Percentiles rank a stretch among this genome's conserved stretches.
Evolutionary conservation across 2,113 vertebrate species (phyloP).

Genomic region (Carollia perspicillata): DNA sequence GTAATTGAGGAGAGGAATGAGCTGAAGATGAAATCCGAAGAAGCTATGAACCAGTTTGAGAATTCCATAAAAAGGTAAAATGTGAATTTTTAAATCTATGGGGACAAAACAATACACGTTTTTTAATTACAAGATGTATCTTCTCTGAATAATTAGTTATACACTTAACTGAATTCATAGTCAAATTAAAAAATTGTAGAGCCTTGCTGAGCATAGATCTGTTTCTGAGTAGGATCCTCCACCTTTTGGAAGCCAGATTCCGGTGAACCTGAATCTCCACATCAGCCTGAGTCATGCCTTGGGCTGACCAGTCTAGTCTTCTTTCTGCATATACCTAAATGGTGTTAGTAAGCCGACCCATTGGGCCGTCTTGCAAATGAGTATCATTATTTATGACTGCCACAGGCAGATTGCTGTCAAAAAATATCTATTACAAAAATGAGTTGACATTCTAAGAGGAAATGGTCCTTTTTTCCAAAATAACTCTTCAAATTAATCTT

Average conservation of each 20-base stretch:
- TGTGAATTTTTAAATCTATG: neutral
- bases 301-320: neutral
- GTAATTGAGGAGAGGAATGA: conserved; percentile 82
- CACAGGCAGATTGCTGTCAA: neutral
- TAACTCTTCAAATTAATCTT: neutral
- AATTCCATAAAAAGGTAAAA: conserved; percentile 85
- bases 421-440: neutral
- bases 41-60: conserved; percentile 76
- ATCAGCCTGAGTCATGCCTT: neutral
- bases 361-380: neutral
- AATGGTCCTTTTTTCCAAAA: neutral
- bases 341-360: neutral
- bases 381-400: neutral
- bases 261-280: neutral
- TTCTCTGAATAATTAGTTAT: neutral
- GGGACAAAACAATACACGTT: neutral
- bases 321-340: neutral
- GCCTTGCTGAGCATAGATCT: neutral
- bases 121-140: neutral
- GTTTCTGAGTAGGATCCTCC: neutral
- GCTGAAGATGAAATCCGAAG: conserved; percentile 81
- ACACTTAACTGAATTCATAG: neutral
- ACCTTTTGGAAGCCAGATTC: neutral
- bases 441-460: neutral
- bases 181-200: neutral